Base-by-base conservation (phyloP, 2,797 vertebrate species). In the Oreochromis mossambicus region DNA sequence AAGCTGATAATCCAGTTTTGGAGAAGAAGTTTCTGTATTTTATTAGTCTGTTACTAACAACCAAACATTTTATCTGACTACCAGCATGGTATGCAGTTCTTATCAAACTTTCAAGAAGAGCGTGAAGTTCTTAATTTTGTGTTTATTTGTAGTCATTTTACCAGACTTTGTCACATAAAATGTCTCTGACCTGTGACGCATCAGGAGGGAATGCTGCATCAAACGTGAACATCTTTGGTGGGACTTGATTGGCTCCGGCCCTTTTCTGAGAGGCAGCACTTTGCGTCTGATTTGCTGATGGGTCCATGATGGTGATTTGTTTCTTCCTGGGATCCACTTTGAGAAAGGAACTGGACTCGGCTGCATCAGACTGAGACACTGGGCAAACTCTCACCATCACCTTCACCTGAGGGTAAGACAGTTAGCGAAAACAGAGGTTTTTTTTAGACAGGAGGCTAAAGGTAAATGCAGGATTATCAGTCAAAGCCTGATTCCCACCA, bases 181-280 rank as follows among this genome's bases (percentile, higher is more conserved):
- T 21, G 36, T 83, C 1, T 81, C 78, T 88, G 88, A 99, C 98
- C 97, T 99, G 98, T 73, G 98, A 99, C 15, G 98, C 97, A 84
- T 99, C 98, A 24, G 98, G 97, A 26, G 98, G 97, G 80, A 99
- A 99, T 5, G 98, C 98, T 0, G 98, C 98, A 66, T 99, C 98
- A 9, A 99, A 99, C 70, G 97, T 97, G 82, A 99, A 99, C 97
- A 99, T 99, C 96, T 99, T 99, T 3, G 98, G 98, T 50, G 98
- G 98, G 51, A 97, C 97, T 89, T 99, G 98, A 93, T 94, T 97
- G 92, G 93, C 87, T 77, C 83, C 92, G 5, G 94, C 95, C 24
- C 96, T 96, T 92, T 98, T 99, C 91, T 97, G 98, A 68, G 97
- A 96, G 80, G 95, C 76, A 61, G 96, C 94, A 50, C 96, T 97